Conservation (phyloP, 53 echinoderm and acorn worm species). For the Luidia sarsii region DNA sequence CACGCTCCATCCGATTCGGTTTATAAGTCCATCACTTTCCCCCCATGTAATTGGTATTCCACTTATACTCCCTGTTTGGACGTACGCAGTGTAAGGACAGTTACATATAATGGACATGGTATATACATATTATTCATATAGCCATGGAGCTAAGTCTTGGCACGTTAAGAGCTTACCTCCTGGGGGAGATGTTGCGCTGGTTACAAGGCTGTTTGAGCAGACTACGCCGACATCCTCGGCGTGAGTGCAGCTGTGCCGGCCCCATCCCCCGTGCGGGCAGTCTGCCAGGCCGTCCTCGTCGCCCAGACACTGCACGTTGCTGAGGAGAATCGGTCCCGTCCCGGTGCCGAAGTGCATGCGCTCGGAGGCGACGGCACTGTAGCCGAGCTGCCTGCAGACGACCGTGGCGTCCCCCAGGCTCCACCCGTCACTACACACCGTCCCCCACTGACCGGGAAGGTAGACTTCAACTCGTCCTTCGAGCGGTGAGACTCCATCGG, state of each 20-base stretch:
- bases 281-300: constrained; percentile 1
- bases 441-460: constrained; percentile 17
- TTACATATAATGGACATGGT: no score
- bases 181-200: no score
- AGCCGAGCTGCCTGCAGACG: constrained; percentile 36
- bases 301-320: not conserved
- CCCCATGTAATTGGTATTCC: no score
- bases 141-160: no score
- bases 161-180: no score
- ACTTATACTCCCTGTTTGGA: no score
- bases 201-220: constrained; percentile 40
- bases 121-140: no score
- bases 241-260: not conserved
- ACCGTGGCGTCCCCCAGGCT: not conserved
- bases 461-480: constrained; percentile 33
- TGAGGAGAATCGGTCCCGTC: no score
- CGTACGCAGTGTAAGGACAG: no score
- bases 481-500: not conserved
- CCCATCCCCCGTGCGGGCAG: constrained; percentile 13
- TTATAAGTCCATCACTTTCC: not conserved
- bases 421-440: constrained; percentile 20
- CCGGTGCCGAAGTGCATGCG: no score
- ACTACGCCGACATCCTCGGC: constrained; percentile 22
- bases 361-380: not conserved
- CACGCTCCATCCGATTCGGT: no score